A percentile compares a stretch with the other conserved stretches of the same genome.
These are phyloP conservation scores for Apocrypta bakeri DNA, from an alignment of 1,140 invertebrate genomes.

Conservation along the genomic window DNA sequence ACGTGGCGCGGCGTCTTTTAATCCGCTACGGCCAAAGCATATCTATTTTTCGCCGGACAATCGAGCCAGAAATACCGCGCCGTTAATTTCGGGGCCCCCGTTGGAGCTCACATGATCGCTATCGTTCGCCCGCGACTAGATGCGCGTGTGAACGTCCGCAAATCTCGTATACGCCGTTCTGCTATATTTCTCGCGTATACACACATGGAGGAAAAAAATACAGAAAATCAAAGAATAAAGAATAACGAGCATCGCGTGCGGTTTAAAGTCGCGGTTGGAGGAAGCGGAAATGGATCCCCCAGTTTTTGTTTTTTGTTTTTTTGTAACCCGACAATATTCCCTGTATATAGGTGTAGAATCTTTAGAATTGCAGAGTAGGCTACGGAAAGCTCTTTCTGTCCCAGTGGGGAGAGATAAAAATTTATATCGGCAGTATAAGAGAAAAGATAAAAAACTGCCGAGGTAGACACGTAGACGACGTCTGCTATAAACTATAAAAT, in stretches of 20 bases:
- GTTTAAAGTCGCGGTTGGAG: neutral
- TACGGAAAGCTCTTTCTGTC: no score
- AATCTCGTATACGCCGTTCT: conserved; percentile 19
- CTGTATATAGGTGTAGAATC: no score
- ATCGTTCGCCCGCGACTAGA: conserved; percentile 34
- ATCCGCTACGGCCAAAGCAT: conserved; percentile 59
- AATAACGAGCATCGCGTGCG: no score
- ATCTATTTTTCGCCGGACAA: conserved; percentile 73
- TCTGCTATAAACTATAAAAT: neutral
- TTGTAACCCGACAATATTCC: no score
- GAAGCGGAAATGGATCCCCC: neutral
- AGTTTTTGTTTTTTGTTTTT: neutral
- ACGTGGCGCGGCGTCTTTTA: conserved; percentile 64
- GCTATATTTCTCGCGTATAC: no score
- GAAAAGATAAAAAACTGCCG: neutral
- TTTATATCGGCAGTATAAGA: no score
- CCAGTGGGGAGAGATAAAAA: no score
- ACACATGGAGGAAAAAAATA: no score
- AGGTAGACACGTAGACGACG: neutral
- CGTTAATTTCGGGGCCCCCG: conserved; percentile 55
- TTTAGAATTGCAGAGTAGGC: no score
- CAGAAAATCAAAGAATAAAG: no score
- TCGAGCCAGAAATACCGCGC: conserved; percentile 70
- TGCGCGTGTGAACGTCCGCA: neutral
- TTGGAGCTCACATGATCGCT: conserved; percentile 6